Evolutionary conservation across 2,797 vertebrate species (phyloP).

Genomic region (Fringilla coelebs): DNA sequence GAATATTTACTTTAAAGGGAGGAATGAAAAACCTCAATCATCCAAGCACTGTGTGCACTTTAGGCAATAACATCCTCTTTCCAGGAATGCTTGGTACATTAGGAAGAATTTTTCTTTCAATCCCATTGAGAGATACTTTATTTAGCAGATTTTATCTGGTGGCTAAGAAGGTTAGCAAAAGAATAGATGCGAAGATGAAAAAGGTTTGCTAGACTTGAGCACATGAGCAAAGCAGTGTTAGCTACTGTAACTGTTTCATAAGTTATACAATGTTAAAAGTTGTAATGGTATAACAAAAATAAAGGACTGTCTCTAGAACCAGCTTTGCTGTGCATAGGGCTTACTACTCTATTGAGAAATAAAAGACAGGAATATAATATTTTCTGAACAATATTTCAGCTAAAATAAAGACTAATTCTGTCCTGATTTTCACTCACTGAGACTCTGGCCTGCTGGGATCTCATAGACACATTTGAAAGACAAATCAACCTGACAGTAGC

Average conservation of each 20-base stretch:
- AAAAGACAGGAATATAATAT: background rate
- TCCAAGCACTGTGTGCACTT: background rate
- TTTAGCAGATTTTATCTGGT: background rate
- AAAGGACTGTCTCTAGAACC: background rate
- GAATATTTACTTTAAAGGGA: constrained; percentile 22
- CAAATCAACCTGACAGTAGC: background rate
- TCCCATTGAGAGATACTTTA: background rate
- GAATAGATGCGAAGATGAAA: background rate
- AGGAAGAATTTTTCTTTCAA: background rate
- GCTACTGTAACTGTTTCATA: background rate
- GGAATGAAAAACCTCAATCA: background rate
- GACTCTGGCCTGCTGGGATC: background rate
- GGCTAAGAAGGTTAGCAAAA: constrained; percentile 8
- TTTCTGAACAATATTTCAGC: background rate
- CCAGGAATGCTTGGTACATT: background rate
- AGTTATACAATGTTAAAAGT: background rate
- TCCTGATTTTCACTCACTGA: background rate
- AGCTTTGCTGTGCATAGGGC: background rate
- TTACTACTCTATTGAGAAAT: background rate
- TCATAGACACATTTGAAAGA: background rate
- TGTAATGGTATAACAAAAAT: background rate
- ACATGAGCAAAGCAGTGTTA: background rate
- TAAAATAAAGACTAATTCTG: background rate
- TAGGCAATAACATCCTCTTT: constrained; percentile 6
- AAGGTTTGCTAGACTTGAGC: background rate